phyloP scores from a whole-genome alignment of 2,888 invertebrate species.

The Diarsia mendica region DNA sequence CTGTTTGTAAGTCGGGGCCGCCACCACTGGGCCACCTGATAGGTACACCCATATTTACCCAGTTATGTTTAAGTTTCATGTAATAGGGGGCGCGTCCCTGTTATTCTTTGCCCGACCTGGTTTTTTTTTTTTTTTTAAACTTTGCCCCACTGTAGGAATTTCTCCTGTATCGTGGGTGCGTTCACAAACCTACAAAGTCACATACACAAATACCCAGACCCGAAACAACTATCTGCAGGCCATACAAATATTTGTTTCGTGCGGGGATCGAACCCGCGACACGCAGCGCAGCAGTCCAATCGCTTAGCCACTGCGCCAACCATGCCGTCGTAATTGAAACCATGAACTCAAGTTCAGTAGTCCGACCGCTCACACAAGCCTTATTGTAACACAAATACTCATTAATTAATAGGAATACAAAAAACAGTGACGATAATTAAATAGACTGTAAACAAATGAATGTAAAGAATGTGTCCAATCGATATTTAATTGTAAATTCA shows the following conservation, averaged over 20 bases:
- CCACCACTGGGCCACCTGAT: background rate
- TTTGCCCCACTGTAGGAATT: too few species aligned
- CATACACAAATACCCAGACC: too few species aligned
- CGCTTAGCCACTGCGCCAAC: too few species aligned
- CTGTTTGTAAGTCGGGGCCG: too few species aligned
- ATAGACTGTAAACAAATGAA: background rate
- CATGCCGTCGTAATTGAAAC: background rate
- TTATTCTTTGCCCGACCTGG: background rate
- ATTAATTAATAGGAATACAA: background rate
- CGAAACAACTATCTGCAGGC: too few species aligned
- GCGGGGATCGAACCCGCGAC: too few species aligned
- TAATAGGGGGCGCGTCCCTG: background rate
- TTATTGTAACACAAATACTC: background rate
- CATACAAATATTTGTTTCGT: too few species aligned
- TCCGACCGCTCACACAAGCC: background rate
- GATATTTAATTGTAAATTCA: slow-evolving; percentile 1
- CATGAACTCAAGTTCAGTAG: background rate
- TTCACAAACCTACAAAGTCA: too few species aligned
- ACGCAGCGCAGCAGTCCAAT: too few species aligned
- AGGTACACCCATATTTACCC: background rate
- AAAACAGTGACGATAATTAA: background rate
- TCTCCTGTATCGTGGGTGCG: too few species aligned
- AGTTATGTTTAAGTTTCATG: background rate
- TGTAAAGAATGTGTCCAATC: slow-evolving; percentile 24
- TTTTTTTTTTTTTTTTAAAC: too few species aligned